Percentiles rank a stretch among this genome's conserved stretches.
These are phyloP conservation scores for Graphium colonna DNA, from an alignment of 2,888 invertebrate species.

Conservation along the genomic window DNA sequence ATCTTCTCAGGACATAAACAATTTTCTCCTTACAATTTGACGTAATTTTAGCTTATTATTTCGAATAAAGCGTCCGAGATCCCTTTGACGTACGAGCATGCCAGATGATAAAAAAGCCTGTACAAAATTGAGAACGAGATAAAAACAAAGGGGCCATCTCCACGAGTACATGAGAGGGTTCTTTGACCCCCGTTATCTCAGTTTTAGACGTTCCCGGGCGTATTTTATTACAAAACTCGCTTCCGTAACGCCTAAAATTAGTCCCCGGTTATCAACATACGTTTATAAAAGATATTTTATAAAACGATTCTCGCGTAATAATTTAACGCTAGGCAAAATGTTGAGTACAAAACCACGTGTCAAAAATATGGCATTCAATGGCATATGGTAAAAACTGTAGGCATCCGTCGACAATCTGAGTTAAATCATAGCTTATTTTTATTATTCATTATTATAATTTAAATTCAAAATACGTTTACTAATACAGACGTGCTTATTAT, in stretches of 20 bases:
- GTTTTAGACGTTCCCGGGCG: constrained; percentile 25
- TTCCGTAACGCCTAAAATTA: constrained; percentile 31
- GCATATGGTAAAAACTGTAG: too few species aligned
- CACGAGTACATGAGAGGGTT: constrained; percentile 25
- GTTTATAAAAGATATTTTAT: not conserved
- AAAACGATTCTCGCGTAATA: too few species aligned
- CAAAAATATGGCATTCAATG: too few species aligned
- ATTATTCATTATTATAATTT: too few species aligned
- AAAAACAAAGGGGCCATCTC: constrained; percentile 18
- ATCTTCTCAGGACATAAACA: too few species aligned
- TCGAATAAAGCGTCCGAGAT: not conserved
- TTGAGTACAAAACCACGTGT: constrained; percentile 2
- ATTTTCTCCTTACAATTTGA: too few species aligned
- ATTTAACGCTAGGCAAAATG: not conserved
- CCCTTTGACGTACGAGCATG: not conserved
- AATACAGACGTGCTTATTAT: too few species aligned
- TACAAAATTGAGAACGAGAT: constrained; percentile 17
- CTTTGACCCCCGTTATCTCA: constrained; percentile 35
- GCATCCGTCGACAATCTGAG: too few species aligned
- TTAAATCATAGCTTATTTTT: too few species aligned
- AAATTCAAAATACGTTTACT: too few species aligned
- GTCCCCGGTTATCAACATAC: too few species aligned
- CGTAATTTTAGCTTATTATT: not conserved
- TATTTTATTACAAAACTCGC: constrained; percentile 30
- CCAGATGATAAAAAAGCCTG: not conserved